Percentiles rank a stretch among this genome's conserved stretches.
phyloP scores from a whole-genome alignment of 2,888 invertebrate genomes.

The Neoaliturus tenellus region DNA sequence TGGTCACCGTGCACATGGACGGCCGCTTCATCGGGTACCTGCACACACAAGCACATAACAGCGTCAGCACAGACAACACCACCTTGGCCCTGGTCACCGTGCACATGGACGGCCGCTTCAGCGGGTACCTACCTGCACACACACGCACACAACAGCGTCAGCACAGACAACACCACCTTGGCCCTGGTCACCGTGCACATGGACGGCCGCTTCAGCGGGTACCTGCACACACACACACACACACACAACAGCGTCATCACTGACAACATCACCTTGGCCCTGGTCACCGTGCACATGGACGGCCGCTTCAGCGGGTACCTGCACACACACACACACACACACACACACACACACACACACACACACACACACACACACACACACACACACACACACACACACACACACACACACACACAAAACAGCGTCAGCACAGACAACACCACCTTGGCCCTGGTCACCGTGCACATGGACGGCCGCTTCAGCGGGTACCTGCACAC shows the following conservation, averaged over 20 bases:
- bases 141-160: slow-evolving; percentile 77
- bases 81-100: not conserved
- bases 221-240: slow-evolving; percentile 72
- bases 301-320: slow-evolving; percentile 71
- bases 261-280: slow-evolving; percentile 80
- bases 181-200: slow-evolving; percentile 86
- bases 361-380: slow-evolving; percentile 68
- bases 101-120: slow-evolving; percentile 57
- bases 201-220: slow-evolving; percentile 77
- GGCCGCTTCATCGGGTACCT: slow-evolving; percentile 72
- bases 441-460: slow-evolving; percentile 80
- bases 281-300: slow-evolving; percentile 82
- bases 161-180: slow-evolving; percentile 76
- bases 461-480: slow-evolving; percentile 83
- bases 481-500: slow-evolving; percentile 79
- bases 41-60: slow-evolving; percentile 82
- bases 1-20: slow-evolving; percentile 82
- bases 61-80: slow-evolving; percentile 72
- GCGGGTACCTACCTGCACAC: slow-evolving; percentile 71
- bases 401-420: too few relatives aligned
- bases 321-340: too few relatives aligned
- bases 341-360: slow-evolving; percentile 63
- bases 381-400: slow-evolving; percentile 70
- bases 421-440: slow-evolving; percentile 71
- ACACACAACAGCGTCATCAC: slow-evolving; percentile 75